Base-by-base conservation (phyloP, 2,797 vertebrate genomes). In the Petrocephalus sullivani region DNA sequence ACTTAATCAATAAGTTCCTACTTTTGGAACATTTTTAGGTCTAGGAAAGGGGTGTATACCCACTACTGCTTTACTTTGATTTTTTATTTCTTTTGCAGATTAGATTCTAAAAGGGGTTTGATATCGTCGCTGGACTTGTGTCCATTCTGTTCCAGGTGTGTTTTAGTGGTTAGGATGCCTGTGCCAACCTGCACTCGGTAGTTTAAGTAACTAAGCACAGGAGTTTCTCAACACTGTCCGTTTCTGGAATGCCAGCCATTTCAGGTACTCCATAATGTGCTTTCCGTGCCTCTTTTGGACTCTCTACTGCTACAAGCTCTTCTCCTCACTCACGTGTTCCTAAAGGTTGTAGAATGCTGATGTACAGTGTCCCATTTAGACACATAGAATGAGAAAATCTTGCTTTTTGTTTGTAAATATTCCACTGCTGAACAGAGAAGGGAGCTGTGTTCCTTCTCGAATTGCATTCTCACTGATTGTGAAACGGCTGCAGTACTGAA, bases 401-500 rank as follows among this genome's bases (percentile, higher is more conserved):
- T 84, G 49, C 75, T 88, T 67, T 71, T 85, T 75, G 71, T 46
- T 64, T 57, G 81, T 85, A 28, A 86, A 87, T 58, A 60, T 85
- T 67, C 53, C 75, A 78, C 14, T 84, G 86, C 58, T 71, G 54
- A 85, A 87, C 61, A 81, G 58, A 87, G 75, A 61, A 85, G 64
- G 81, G n/a, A 86, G 0, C 71, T 89, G 91, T 90, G 87, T 57
- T 71, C 89, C 33, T 56, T 83, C 61, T 87, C 23, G 88, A 54
- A 67, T 86, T 57, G 90, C 91, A 83, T 89, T 90, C 87, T 78
- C 87, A 88, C 64, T 10, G 37, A 89, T 86, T 91, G 51, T 90
- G 67, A 19, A 86, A 64, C 1, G 90, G 78, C 90, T 87, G 89
- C 85, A 91, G 88, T 92, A 75, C 88, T 90, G 82, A 92, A 91